A percentile compares a stretch with the other conserved stretches of the same genome.
These are phyloP conservation scores for Trichacis sp. DNA, from an alignment of 2,888 invertebrate genomes.

Conservation along the genomic window DNA sequence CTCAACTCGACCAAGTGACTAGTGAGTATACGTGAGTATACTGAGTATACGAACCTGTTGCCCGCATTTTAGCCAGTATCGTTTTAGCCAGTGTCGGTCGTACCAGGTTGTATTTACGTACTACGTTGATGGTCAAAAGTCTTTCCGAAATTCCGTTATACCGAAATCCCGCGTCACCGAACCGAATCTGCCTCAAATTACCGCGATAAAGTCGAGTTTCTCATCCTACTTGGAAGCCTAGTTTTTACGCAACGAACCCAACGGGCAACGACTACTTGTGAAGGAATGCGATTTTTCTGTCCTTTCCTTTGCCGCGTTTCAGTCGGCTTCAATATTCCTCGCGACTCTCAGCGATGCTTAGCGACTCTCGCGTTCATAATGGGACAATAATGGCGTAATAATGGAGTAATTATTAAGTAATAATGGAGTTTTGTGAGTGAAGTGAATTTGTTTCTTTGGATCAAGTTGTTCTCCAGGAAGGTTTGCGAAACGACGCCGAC, in stretches of 20 bases:
- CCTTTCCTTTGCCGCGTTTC: neutral
- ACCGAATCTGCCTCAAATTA: neutral
- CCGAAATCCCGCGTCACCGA: neutral
- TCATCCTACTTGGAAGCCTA: neutral
- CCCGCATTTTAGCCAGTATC: conserved; percentile 28
- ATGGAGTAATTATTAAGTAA: too few species aligned
- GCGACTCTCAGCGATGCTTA: too few species aligned
- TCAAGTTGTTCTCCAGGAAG: neutral
- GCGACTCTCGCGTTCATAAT: too few species aligned
- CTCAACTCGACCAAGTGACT: conserved; percentile 26
- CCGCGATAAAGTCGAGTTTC: neutral
- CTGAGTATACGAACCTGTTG: conserved; percentile 42
- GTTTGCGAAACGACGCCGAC: neutral
- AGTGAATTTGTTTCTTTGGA: neutral
- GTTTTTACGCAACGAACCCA: neutral
- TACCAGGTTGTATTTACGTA: conserved; percentile 6
- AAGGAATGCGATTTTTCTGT: neutral
- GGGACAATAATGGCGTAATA: too few species aligned
- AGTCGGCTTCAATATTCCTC: neutral
- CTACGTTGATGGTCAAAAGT: conserved; percentile 18
- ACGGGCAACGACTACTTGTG: too few species aligned
- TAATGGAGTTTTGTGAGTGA: neutral
- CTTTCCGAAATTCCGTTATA: neutral
- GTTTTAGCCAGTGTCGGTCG: conserved; percentile 12
- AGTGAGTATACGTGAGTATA: too few species aligned